Percentiles rank a stretch among this genome's conserved stretches.
Evolutionary conservation across 2,113 vertebrate genomes (phyloP).

Genomic region (Ageneiosus marmoratus): DNA sequence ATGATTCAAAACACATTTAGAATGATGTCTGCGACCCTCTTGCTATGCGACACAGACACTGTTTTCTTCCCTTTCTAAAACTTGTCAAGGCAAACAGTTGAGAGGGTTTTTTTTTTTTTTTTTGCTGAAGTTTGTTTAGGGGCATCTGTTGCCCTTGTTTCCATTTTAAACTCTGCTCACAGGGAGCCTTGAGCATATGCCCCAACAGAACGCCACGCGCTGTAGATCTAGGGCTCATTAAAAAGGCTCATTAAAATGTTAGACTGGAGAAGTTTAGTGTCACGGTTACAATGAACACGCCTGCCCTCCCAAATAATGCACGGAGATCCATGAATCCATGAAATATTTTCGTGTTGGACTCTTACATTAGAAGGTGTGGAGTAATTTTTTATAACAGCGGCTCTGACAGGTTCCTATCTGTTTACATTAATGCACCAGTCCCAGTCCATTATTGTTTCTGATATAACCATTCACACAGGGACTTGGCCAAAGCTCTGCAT

Average conservation of each 20-base stretch:
- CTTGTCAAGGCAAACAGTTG: constrained; percentile 10
- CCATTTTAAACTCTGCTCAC: constrained; percentile 59
- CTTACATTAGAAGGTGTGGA: background rate
- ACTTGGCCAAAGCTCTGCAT: background rate
- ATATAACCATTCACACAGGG: background rate
- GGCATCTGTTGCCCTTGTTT: constrained; percentile 45
- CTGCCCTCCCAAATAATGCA: background rate
- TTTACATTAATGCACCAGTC: background rate
- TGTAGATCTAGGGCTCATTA: constrained; percentile 44
- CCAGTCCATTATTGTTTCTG: background rate
- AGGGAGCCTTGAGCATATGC: constrained; percentile 58
- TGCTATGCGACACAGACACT: background rate
- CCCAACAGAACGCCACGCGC: constrained; percentile 49
- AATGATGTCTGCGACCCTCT: constrained; percentile 7
- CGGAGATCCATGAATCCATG: background rate
- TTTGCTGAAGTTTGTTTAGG: constrained; percentile 28
- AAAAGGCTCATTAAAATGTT: constrained; percentile 51
- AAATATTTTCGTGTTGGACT: background rate
- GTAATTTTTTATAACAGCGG: background rate
- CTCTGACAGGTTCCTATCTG: background rate
- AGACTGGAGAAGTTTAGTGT: constrained; percentile 23
- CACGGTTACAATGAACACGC: constrained; percentile 6
- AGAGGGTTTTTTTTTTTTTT: constrained; percentile 2
- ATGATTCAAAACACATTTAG: constrained; percentile 2
- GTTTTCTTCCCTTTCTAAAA: constrained; percentile 16